Base-by-base conservation (phyloP, 2,797 vertebrate genomes). In the Columba guinea region DNA sequence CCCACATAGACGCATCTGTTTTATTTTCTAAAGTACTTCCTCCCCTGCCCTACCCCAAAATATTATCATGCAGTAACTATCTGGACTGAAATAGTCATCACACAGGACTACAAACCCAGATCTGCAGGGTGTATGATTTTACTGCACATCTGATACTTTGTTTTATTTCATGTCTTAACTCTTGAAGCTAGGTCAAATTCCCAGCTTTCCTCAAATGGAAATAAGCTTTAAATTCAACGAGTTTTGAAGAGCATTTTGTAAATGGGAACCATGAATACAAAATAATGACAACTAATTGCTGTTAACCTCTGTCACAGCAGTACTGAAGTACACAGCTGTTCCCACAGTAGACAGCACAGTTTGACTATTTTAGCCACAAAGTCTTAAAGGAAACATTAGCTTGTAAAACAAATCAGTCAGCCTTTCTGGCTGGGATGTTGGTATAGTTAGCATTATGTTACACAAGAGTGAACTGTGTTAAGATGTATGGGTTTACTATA, bases 151-250 rank as follows among this genome's bases (percentile, higher is more conserved):
- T 56, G 59, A 90, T 90, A 87, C 19, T 89, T 77, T 13, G 22
- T 87, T 93, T 90, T 86, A 60, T 62, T 87, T 86, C 68, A n/a
- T 32, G 48, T 46, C 74, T 83, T 41, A 19, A 76, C 52, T 95
- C 49, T 55, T 30, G 41, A 80, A 93, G 52, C 39, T 56, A 89
- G 77, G 86, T 94, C 59, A 79, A 48, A 79, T 76, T 91, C 70
- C 41, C 67, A 69, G 51, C 44, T 88, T 84, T 79, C 39, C 56
- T 80, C 84, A 74, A 92, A 83, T 56, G n/a, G 49, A 87, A 95
- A 81, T 46, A 76, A 89, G 35, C 44, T 78, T 84, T 39, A 52
- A 93, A 70, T 62, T 63, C 53, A 80, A 77, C 35, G 60, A 34
- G 27, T 77, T 89, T 64, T 83, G 64, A 67, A 87, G 56, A 85